Evolutionary conservation across 2,888 invertebrate species (phyloP), one percentile per base, ranked within the genome.

Genomic region (Podabrus alpinus): DNA sequence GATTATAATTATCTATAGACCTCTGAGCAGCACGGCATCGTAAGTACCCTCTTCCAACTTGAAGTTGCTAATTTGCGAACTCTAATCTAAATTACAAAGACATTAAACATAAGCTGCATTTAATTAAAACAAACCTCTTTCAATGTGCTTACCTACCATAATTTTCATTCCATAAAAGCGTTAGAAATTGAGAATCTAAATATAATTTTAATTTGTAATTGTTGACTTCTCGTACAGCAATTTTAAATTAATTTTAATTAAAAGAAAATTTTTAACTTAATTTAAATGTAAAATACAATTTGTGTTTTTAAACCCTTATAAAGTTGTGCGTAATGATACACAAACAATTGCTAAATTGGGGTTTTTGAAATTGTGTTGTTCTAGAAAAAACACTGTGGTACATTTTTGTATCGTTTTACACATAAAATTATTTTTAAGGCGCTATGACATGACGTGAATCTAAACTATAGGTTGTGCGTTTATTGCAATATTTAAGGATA

Each of bases 91-190:
- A 69, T 69, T 69, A 61, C 25, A 61, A 61, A 61, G 59, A 69
- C 61, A 21, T 69, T 69, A 69, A 69, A 21, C 60, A 24, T 69
- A 61, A 69, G 69, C 25, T 61, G 60, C 60, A 21, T 61, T 69
- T 69, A 61, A 69, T 69, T 69, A 69, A 69, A 69, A 69, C 21
- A 61, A 69, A 69, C 69, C 61, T 69, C 59, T 25, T 69, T 69
- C 69, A 24, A 59, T 16, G 24, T 24, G 69, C 61, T 69, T 16
- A 45, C 45, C 45, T 45, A 45, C 45, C 45, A 45, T 45, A 45
- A 45, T 45, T 45, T 45, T 45, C 45, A 45, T 45, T 45, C 45
- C 21, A 21, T 21, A 21, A 21, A 21, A 21, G 21, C 21, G 21
- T 21, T 21, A 45, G n/a, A 45, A 45, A 45, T 45, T 45, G 45